Evolutionary conservation across 2,113 vertebrate species (phyloP).

Genomic region (Phylloscopus trochilus): DNA sequence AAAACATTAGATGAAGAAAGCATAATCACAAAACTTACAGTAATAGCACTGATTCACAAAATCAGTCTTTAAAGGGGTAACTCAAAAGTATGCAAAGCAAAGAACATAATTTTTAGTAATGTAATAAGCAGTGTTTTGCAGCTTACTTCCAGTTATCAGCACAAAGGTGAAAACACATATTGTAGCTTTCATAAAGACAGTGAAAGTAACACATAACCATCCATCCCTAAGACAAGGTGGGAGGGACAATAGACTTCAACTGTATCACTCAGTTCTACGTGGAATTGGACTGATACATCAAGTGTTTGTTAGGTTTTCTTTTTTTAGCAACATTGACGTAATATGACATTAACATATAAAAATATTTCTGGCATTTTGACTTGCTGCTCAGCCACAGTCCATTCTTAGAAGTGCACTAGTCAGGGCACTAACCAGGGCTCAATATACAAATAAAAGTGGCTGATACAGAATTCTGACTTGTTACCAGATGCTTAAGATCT

Average conservation of each 20-base stretch:
- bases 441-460: slow-evolving; percentile 82
- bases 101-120: slow-evolving; percentile 62
- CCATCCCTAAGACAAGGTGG: slow-evolving; percentile 69
- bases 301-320: slow-evolving; percentile 76
- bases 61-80: slow-evolving; percentile 79
- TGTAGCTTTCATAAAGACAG: slow-evolving; percentile 79
- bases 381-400: slow-evolving; percentile 77
- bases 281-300: slow-evolving; percentile 80
- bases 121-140: slow-evolving; percentile 72
- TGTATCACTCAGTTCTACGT: slow-evolving; percentile 78
- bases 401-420: slow-evolving; percentile 71
- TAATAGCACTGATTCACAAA: slow-evolving; percentile 66
- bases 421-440: slow-evolving; percentile 73
- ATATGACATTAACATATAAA: slow-evolving; percentile 85
- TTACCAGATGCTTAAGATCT: slow-evolving; percentile 91
- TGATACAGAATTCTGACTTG: slow-evolving; percentile 74
- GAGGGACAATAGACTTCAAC: slow-evolving; percentile 75
- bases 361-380: slow-evolving; percentile 82
- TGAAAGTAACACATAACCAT: slow-evolving; percentile 78
- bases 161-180: slow-evolving; percentile 86
- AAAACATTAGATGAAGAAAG: slow-evolving; percentile 71
- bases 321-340: slow-evolving; percentile 78
- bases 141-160: slow-evolving; percentile 83
- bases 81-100: slow-evolving; percentile 68
- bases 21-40: slow-evolving; percentile 66